These are phyloP conservation scores for Machimus rusticus DNA, from an alignment of 2,888 invertebrate genomes.

Conservation along the genomic window DNA sequence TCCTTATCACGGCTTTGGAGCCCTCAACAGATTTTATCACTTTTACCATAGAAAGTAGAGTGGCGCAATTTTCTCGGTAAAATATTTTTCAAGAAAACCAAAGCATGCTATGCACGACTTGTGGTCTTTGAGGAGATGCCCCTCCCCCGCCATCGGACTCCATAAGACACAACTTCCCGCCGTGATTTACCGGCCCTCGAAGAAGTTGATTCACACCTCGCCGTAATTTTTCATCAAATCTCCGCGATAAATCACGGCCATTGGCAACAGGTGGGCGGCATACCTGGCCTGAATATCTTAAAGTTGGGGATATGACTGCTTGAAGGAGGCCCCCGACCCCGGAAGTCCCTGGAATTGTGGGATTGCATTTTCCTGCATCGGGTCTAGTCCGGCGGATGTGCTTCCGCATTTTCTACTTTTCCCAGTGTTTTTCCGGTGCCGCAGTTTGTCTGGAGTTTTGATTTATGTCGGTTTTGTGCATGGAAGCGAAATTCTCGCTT, in stretches of 20 bases:
- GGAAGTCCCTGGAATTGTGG: neutral
- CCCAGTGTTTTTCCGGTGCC: neutral
- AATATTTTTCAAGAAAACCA: neutral
- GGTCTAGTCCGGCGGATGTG: neutral
- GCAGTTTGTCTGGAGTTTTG: neutral
- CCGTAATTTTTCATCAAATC: conserved; percentile 23
- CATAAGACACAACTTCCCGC: neutral
- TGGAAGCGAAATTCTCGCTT: neutral
- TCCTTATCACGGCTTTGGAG: neutral
- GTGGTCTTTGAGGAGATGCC: neutral
- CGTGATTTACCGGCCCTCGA: neutral
- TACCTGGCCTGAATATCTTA: neutral
- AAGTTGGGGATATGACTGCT: neutral
- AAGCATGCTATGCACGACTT: neutral
- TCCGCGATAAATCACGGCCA: neutral
- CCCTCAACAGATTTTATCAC: neutral
- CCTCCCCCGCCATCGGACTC: neutral
- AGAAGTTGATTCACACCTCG: neutral
- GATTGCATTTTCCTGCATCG: neutral
- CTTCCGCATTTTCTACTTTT: neutral
- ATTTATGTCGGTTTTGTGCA: neutral
- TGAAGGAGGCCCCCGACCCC: neutral
- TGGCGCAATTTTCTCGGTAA: neutral
- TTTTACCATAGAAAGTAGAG: neutral
- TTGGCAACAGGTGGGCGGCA: conserved; percentile 2